phyloP scores from a whole-genome alignment of 2,888 invertebrate species.

The Caenorhabditis sp. region DNA sequence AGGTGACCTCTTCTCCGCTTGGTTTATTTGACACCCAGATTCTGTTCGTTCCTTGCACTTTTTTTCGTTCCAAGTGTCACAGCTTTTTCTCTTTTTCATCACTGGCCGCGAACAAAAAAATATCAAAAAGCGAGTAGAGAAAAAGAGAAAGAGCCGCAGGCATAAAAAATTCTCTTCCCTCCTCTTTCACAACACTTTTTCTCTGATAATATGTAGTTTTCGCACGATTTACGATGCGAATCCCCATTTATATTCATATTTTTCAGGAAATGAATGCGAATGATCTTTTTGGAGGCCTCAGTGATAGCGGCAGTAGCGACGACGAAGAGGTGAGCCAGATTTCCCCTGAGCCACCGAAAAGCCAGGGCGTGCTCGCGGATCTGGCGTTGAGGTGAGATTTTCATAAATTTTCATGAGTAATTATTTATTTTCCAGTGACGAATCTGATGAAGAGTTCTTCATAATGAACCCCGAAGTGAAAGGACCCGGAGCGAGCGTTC shows the following conservation, averaged over 20 bases:
- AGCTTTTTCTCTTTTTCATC: background rate
- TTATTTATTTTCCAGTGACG: conserved; percentile 24
- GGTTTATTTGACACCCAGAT: no score
- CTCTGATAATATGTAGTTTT: conserved; percentile 4
- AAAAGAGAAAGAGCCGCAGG: no score
- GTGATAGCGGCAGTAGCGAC: conserved; percentile 48
- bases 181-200: background rate
- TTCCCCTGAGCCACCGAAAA: background rate
- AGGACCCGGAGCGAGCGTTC: background rate
- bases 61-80: background rate
- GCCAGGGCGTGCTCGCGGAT: conserved; percentile 33
- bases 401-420: background rate
- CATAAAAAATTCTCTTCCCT: no score
- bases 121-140: background rate
- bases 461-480: no score
- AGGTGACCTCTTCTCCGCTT: background rate
- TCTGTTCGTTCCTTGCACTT: background rate
- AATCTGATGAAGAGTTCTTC: conserved; percentile 24
- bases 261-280: conserved; percentile 39
- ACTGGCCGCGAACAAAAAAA: background rate
- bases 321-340: conserved; percentile 33
- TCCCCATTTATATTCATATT: no score
- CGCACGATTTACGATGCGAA: background rate
- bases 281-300: conserved; percentile 55
- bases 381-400: conserved; percentile 42